Conservation (phyloP, 2,797 vertebrate species). For the Tokudaia muenninki region DNA sequence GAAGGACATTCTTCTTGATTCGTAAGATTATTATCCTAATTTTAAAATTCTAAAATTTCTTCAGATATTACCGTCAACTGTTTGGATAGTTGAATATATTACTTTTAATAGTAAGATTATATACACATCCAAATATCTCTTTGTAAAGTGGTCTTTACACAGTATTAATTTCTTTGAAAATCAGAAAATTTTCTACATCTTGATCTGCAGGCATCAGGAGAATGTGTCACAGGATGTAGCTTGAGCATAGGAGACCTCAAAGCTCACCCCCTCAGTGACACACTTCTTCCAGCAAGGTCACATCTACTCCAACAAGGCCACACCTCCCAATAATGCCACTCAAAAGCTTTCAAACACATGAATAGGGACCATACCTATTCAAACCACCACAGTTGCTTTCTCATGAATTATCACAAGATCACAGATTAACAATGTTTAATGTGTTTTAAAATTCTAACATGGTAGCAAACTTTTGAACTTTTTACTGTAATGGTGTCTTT, state of each 20-base stretch:
- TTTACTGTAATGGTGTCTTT: constrained; percentile 10
- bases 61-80: not conserved
- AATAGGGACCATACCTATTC: not conserved
- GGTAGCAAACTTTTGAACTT: not conserved
- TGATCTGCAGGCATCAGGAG: not conserved
- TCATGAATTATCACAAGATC: not conserved
- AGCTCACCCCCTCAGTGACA: not conserved
- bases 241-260: not conserved
- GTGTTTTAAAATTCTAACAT: constrained; percentile 25
- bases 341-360: not conserved
- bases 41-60: not conserved
- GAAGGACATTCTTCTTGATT: not conserved
- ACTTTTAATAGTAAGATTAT: constrained; percentile 67
- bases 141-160: not conserved
- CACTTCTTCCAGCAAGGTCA: not conserved
- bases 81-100: constrained; percentile 25
- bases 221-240: not conserved
- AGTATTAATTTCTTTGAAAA: constrained; percentile 34
- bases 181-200: not conserved
- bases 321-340: not conserved
- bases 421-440: constrained; percentile 30
- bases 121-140: not conserved
- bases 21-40: constrained; percentile 24
- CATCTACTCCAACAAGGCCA: not conserved
- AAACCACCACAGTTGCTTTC: constrained; percentile 12